A percentile compares a stretch with the other conserved stretches of the same genome.
Conservation (phyloP, 2,113 vertebrate species). For the Oreocharis arfaki region DNA sequence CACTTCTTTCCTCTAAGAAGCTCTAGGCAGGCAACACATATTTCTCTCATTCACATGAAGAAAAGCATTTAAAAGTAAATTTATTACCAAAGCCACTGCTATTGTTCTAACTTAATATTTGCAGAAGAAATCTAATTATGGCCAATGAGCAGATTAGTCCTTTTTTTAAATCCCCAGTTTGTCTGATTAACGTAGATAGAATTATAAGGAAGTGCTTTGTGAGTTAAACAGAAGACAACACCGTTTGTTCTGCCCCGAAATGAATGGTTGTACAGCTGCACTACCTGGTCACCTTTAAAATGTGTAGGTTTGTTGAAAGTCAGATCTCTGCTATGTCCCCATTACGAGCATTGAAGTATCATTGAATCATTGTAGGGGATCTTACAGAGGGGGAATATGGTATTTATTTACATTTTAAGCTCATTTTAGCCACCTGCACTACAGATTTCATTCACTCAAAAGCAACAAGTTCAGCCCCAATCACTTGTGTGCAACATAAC, state of each 20-base stretch:
- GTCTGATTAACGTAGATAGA: neutral
- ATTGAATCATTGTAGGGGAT: neutral
- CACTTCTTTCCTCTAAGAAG: neutral
- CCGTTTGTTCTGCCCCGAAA: neutral
- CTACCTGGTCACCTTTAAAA: neutral
- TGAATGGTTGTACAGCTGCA: neutral
- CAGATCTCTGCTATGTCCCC: neutral
- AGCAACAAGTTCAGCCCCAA: rapidly evolving
- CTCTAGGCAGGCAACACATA: neutral
- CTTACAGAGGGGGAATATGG: neutral
- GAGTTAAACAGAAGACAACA: neutral
- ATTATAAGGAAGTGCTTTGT: neutral
- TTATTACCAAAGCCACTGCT: neutral
- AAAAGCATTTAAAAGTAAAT: neutral
- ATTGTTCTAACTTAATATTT: neutral
- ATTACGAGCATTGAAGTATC: neutral
- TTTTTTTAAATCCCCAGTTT: neutral
- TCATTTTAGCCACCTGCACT: neutral
- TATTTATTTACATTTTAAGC: neutral
- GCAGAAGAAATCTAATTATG: neutral
- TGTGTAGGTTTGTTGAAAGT: neutral
- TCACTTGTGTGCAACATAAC: neutral
- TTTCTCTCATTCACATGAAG: neutral
- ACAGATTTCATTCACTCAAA: neutral
- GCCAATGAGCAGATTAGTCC: neutral